Evolutionary conservation across 2,797 vertebrate genomes (phyloP).

Genomic region (Sphaeramia orbicularis): DNA sequence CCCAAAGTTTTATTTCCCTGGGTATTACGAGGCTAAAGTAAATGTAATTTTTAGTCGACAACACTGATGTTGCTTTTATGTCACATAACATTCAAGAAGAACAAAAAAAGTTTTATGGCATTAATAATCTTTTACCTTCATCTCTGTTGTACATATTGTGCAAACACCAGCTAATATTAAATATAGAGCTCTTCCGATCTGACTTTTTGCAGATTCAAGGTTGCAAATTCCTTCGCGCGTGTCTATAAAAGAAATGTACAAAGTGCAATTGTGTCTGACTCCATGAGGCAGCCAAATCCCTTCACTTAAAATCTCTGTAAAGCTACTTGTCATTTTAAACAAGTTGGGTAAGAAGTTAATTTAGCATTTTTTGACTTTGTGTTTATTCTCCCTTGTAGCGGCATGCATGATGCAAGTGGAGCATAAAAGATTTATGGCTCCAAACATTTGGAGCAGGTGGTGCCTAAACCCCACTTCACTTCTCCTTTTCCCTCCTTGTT

Average conservation of each 20-base stretch:
- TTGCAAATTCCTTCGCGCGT: background rate
- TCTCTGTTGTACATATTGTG: too few species aligned
- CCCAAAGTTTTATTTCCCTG: too few species aligned
- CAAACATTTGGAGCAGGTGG: constrained; percentile 87
- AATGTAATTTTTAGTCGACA: too few species aligned
- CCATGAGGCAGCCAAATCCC: constrained; percentile 15
- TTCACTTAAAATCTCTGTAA: constrained; percentile 11
- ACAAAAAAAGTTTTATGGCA: too few species aligned
- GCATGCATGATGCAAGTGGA: constrained; percentile 46
- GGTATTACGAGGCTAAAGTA: too few species aligned
- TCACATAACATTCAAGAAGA: too few species aligned
- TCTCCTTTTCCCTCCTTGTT: constrained; percentile 35
- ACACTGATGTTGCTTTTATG: too few species aligned
- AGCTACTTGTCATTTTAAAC: constrained; percentile 6
- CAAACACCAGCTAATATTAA: too few species aligned
- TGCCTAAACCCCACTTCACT: constrained; percentile 66
- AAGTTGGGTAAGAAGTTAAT: constrained; percentile 20
- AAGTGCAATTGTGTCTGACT: too few species aligned
- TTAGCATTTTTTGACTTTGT: constrained; percentile 53
- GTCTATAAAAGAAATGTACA: background rate
- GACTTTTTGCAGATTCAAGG: background rate
- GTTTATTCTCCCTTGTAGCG: constrained; percentile 53
- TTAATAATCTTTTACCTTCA: too few species aligned
- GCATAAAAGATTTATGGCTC: constrained; percentile 68
- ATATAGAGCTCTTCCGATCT: background rate